Base-by-base conservation (phyloP, 1,140 invertebrate species). In the Polypedilum pembai region DNA sequence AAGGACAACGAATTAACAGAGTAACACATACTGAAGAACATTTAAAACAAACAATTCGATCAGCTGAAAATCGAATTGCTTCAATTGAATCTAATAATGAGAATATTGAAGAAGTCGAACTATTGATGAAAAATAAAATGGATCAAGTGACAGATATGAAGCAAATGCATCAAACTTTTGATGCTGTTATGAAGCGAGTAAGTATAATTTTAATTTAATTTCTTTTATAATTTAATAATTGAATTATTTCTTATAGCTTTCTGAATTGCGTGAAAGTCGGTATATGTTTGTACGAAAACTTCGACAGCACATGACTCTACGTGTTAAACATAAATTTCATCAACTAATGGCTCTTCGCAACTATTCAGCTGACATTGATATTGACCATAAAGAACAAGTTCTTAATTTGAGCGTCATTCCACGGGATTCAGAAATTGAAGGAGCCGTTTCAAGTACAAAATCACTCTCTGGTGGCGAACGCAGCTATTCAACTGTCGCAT, bases 391-490 rank as follows among this genome's bases (percentile, higher is more conserved):
- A 12, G 79, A 84, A 1, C 85, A 85, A 76, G 83, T 80, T 7
- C 81, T 92, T 17, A 81, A 86, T 5, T 82, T 92, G 21, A 79
- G 84, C 76, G 88, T 91, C 8, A 83, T 85, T 74, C 87, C 88
- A 0, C 84, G 84, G 69, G 85, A 85, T 77, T 74, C 76, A 74
- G 77, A 76, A 74, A 77, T 75, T 73, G 76, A 69, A 78, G 82
- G 83, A 75, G 82, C 79, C 24, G 80, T 82, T 0, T 81, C 83
- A 65, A 83, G 81, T 56, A 86, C 89, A 7, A 84, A 86, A 63
- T 88, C 91, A 76, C 84, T 99, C 56, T 98, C 95, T 4, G 97
- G 97, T 66, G 97, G 97, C 8, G 97, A 99, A 85, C 86, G 94
- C 65, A 98, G 96, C 4, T 99, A 93, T 83, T 91, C 94, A 0